Conservation (phyloP, 2,888 invertebrate species). For the Epistrophe grossulariae region DNA sequence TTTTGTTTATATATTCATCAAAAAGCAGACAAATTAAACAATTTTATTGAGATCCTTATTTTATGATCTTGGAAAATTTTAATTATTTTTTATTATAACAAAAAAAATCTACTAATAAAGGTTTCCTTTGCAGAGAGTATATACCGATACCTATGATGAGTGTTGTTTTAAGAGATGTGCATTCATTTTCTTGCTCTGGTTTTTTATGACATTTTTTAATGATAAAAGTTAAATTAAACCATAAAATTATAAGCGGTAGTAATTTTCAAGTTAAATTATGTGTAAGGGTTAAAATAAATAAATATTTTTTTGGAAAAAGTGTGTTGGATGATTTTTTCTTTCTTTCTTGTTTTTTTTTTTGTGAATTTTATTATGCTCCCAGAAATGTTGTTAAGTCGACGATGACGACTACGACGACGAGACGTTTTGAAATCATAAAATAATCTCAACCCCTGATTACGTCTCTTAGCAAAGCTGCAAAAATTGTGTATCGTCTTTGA, state of each 20-base stretch:
- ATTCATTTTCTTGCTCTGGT: constrained; percentile 47
- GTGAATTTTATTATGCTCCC: constrained; percentile 55
- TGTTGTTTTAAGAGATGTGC: constrained; percentile 20
- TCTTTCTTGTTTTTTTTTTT: background rate
- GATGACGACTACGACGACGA: constrained; percentile 44
- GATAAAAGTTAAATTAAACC: constrained; percentile 75
- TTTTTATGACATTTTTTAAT: constrained; percentile 72
- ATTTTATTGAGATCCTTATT: constrained; percentile 69
- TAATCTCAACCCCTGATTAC: constrained; percentile 1
- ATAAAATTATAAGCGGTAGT: constrained; percentile 76
- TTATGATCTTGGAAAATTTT: constrained; percentile 66
- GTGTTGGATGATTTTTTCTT: constrained; percentile 30
- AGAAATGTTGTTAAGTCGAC: constrained; percentile 66
- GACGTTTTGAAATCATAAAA: constrained; percentile 53
- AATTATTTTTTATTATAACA: constrained; percentile 54
- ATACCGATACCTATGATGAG: background rate
- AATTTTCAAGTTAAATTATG: constrained; percentile 75
- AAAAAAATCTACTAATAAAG: constrained; percentile 33
- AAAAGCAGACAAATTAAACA: constrained; percentile 74
- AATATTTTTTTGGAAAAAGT: constrained; percentile 58
- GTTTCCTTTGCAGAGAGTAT: background rate
- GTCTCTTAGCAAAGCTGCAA: background rate
- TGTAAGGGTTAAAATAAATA: constrained; percentile 76
- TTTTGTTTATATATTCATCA: constrained; percentile 25
- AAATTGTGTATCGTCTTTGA: constrained; percentile 12